Conservation (phyloP, 2,113 vertebrate species). For the Phyllopteryx taeniolatus region DNA sequence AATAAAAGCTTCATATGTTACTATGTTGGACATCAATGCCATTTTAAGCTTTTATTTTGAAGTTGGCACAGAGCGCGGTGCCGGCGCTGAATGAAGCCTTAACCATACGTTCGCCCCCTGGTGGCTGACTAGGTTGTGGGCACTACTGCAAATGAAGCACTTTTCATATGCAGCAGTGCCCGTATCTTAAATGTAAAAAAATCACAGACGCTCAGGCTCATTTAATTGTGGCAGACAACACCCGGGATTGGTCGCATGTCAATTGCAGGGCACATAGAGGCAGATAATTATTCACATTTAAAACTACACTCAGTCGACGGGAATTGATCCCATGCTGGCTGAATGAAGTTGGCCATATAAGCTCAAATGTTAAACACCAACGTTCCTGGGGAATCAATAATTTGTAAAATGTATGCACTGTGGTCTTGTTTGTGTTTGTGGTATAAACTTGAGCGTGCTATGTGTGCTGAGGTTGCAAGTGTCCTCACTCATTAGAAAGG, state of each 20-base stretch:
- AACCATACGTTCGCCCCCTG: too few relatives aligned
- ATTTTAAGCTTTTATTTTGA: too few relatives aligned
- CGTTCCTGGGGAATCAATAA: background rate
- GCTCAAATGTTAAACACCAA: background rate
- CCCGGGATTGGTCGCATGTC: background rate
- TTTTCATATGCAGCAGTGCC: too few relatives aligned
- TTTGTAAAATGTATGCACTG: background rate
- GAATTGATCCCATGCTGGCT: background rate
- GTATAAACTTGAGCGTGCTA: slow-evolving; percentile 4
- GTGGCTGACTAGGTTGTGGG: too few relatives aligned
- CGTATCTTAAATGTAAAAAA: too few relatives aligned
- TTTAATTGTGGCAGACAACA: background rate
- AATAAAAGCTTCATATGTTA: too few relatives aligned
- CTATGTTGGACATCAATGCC: too few relatives aligned
- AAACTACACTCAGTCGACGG: background rate
- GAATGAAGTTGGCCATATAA: background rate
- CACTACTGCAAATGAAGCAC: too few relatives aligned
- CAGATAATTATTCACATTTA: background rate
- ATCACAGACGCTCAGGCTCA: too few relatives aligned
- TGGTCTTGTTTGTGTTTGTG: background rate
- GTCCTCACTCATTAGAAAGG: slow-evolving; percentile 57
- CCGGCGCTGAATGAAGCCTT: too few relatives aligned
- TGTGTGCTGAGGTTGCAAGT: slow-evolving; percentile 6
- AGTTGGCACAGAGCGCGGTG: too few relatives aligned
- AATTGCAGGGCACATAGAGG: background rate